Evolutionary conservation across 2,888 invertebrate species (phyloP).

Genomic region (Dione vanillae): DNA sequence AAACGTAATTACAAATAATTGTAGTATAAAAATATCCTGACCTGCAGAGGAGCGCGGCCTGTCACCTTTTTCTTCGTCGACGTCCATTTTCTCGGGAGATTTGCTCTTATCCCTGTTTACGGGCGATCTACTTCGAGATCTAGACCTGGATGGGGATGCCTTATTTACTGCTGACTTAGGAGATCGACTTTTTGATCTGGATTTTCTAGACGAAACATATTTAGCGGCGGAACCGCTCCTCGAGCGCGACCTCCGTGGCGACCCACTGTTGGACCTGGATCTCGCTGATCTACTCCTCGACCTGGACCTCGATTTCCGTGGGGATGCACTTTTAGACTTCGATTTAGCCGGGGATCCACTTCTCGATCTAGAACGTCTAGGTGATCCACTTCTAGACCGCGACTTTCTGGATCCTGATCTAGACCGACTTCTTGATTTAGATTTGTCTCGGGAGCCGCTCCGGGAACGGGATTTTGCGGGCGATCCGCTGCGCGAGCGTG

Average conservation of each 20-base stretch:
- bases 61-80: conserved; percentile 49
- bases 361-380: conserved; percentile 48
- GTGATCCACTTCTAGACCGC: conserved; percentile 50
- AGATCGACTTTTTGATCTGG: conserved; percentile 47
- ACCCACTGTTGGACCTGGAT: conserved; percentile 53
- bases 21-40: conserved; percentile 19
- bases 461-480: conserved; percentile 53
- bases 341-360: conserved; percentile 53
- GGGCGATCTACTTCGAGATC: conserved; percentile 45
- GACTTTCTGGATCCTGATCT: conserved; percentile 49
- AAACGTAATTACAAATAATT: background rate
- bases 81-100: conserved; percentile 56
- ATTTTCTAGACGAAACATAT: conserved; percentile 41
- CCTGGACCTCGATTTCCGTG: conserved; percentile 50
- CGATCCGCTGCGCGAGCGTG: conserved; percentile 52
- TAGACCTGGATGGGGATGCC: conserved; percentile 35
- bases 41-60: conserved; percentile 48
- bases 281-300: conserved; percentile 53
- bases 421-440: conserved; percentile 54
- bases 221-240: conserved; percentile 43
- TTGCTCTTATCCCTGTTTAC: conserved; percentile 46
- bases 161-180: conserved; percentile 26
- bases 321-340: conserved; percentile 54
- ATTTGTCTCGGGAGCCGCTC: conserved; percentile 54
- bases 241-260: conserved; percentile 43